Conservation (phyloP, 2,113 vertebrate genomes). For the Excalfactoria chinensis region DNA sequence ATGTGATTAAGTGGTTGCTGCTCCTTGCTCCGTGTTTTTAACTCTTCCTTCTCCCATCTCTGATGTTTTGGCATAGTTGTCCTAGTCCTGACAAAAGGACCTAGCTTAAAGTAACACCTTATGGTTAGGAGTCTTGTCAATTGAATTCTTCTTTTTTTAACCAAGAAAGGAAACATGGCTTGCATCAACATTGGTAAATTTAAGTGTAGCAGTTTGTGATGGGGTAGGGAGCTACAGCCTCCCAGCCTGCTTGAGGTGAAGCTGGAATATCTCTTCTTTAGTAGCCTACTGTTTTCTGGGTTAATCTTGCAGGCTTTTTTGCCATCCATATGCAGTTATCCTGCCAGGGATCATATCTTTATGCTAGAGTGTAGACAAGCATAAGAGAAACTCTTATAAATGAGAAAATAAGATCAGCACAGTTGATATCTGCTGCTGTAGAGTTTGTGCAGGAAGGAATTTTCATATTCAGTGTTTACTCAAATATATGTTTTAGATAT, state of each 20-base stretch:
- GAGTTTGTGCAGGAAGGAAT: not conserved
- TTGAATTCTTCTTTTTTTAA: not conserved
- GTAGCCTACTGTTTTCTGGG: not conserved
- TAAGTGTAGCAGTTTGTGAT: accelerated
- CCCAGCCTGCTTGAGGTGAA: not conserved
- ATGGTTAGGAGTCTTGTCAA: not conserved
- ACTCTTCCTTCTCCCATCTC: not conserved
- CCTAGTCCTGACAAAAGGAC: not conserved
- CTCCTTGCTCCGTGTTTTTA: not conserved
- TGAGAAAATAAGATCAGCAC: no score
- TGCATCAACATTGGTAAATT: not conserved
- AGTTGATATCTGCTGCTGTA: not conserved
- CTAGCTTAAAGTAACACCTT: not conserved
- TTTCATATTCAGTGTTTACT: not conserved
- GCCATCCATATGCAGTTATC: constrained; percentile 1
- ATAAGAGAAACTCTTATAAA: not conserved
- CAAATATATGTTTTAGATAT: not conserved
- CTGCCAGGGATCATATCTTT: constrained; percentile 43
- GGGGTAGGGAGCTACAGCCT: not conserved
- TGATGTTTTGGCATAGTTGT: not conserved
- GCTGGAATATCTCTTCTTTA: not conserved
- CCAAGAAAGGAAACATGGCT: accelerated
- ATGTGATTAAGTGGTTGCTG: not conserved
- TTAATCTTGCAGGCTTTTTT: not conserved
- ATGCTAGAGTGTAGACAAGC: constrained; percentile 21